Conservation (phyloP, 2,888 invertebrate species). For the Drosophila mulleri region DNA sequence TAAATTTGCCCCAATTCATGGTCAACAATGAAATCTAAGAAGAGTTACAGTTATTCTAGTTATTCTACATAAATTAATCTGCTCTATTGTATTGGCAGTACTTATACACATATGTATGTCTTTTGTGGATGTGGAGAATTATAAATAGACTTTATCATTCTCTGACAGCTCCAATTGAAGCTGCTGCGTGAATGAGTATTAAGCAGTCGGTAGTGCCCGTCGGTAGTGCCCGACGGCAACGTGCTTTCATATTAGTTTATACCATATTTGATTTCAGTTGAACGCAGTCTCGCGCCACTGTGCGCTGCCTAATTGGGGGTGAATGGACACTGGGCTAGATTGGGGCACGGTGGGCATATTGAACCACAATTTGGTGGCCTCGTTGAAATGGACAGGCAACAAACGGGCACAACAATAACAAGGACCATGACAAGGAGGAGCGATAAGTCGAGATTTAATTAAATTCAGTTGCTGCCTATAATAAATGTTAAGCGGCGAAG, state of each 20-base stretch:
- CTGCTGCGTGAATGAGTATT: background rate
- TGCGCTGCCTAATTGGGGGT: background rate
- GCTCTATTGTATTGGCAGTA: too few relatives aligned
- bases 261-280: background rate
- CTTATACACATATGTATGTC: too few relatives aligned
- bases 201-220: background rate
- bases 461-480: constrained; percentile 3
- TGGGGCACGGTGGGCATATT: background rate
- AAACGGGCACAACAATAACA: background rate
- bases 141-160: too few relatives aligned
- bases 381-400: constrained; percentile 4
- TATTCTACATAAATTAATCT: too few relatives aligned
- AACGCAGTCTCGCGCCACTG: background rate
- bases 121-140: too few relatives aligned
- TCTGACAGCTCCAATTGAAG: too few relatives aligned
- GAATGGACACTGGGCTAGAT: constrained; percentile 2
- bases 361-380: background rate
- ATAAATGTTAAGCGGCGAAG: constrained; percentile 12
- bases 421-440: background rate
- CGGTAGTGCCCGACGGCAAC: background rate
- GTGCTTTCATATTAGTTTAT: background rate
- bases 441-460: constrained; percentile 3
- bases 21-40: too few relatives aligned
- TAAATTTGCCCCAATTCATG: too few relatives aligned
- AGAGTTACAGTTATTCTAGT: too few relatives aligned